phyloP scores from a whole-genome alignment of 2,888 invertebrate species.

The Leptopterna dolabrata region DNA sequence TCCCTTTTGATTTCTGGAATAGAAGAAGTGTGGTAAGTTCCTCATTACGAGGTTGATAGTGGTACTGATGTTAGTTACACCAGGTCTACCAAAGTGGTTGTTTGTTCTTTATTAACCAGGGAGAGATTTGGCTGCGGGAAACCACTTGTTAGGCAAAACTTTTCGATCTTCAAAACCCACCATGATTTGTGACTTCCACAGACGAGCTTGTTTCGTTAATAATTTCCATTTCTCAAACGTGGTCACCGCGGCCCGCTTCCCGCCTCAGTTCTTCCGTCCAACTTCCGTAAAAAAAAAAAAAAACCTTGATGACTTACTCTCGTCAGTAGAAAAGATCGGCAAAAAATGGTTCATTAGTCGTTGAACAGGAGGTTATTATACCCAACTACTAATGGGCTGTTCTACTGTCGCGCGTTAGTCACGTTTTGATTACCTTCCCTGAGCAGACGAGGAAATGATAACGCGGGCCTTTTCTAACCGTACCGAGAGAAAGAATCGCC shows the following conservation, averaged over 20 bases:
- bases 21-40: too few relatives aligned
- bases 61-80: too few relatives aligned
- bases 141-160: too few relatives aligned
- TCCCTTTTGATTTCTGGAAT: too few relatives aligned
- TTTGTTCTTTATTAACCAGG: too few relatives aligned
- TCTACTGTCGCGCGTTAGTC: background rate
- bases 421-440: background rate
- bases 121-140: too few relatives aligned
- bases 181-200: too few relatives aligned
- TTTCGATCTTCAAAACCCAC: too few relatives aligned
- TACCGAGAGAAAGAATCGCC: too few relatives aligned
- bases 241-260: background rate
- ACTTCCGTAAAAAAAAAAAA: background rate
- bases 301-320: slow-evolving; percentile 26
- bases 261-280: background rate
- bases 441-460: background rate
- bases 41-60: too few relatives aligned
- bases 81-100: too few relatives aligned
- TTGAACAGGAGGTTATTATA: slow-evolving; percentile 22
- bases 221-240: background rate
- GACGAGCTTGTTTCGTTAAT: background rate
- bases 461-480: background rate
- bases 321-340: background rate
- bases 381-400: background rate
- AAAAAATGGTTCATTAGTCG: background rate